phyloP scores from a whole-genome alignment of 2,888 invertebrate species.

The Lasioglossum marginatum region DNA sequence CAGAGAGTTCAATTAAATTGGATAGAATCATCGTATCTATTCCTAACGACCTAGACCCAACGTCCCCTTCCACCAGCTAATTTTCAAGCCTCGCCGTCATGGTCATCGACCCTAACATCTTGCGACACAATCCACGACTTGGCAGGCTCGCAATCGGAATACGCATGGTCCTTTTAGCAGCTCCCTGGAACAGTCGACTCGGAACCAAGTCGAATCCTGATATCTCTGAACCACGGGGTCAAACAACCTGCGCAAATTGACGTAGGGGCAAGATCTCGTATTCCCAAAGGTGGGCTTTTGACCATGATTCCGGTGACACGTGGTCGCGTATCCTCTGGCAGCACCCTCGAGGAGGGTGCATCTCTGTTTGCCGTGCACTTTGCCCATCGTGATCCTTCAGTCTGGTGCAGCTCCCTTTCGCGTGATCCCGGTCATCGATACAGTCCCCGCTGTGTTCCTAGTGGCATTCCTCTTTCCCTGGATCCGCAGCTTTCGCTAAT shows the following conservation, averaged over 20 bases:
- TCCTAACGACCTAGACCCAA: neutral
- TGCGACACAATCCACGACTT: constrained; percentile 28
- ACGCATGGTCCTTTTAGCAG: constrained; percentile 21
- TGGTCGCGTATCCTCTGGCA: constrained; percentile 56
- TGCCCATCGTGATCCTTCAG: constrained; percentile 59
- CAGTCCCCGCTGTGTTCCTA: neutral
- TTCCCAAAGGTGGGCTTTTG: constrained; percentile 58
- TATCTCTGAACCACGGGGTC: constrained; percentile 21
- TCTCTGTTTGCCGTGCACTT: constrained; percentile 74
- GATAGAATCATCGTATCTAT: neutral
- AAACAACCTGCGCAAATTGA: constrained; percentile 54
- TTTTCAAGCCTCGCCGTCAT: neutral
- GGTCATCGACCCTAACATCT: constrained; percentile 12
- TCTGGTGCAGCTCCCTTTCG: constrained; percentile 33
- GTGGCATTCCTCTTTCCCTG: constrained; percentile 20
- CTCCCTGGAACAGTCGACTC: constrained; percentile 9
- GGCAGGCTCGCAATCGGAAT: constrained; percentile 38
- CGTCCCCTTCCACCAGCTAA: neutral
- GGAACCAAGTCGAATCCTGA: neutral
- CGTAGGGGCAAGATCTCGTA: constrained; percentile 52
- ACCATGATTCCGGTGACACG: constrained; percentile 33
- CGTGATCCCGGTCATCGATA: constrained; percentile 15
- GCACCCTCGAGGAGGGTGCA: constrained; percentile 51
- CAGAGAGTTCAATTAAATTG: neutral
- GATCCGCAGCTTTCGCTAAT: constrained; percentile 44